phyloP scores from a whole-genome alignment of 2,797 vertebrate species.

The Muscicapa comitata region DNA sequence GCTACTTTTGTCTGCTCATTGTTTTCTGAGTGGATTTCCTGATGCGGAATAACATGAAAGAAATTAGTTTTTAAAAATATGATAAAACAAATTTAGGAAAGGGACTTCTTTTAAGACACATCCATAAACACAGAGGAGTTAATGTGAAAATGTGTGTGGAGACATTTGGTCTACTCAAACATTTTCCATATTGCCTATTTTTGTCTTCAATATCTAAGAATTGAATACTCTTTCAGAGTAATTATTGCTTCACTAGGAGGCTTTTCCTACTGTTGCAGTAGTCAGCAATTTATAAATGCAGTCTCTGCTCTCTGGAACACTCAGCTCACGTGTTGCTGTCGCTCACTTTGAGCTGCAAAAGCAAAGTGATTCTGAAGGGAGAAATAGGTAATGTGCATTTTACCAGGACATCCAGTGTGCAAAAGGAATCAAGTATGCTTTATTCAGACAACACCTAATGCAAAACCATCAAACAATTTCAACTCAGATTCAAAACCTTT shows the following conservation, averaged over 20 bases:
- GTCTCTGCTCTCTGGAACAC: conserved; percentile 7
- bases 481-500: conserved; percentile 6
- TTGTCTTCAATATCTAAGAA: not conserved
- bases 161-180: not conserved
- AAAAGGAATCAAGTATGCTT: conserved; percentile 48
- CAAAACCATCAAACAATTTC: conserved; percentile 27
- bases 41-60: not conserved
- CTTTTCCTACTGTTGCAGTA: not conserved
- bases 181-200: not conserved
- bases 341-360: conserved; percentile 38
- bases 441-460: conserved; percentile 31
- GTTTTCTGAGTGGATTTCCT: not conserved
- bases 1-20: not conserved
- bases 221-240: not conserved
- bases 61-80: not conserved
- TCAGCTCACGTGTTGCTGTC: not conserved
- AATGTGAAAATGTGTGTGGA: not conserved
- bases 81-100: not conserved
- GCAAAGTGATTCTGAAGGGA: conserved; percentile 30
- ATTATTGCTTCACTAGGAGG: conserved; percentile 2
- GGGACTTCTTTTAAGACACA: not conserved
- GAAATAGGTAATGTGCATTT: not conserved
- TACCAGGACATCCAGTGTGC: conserved; percentile 15
- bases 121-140: not conserved
- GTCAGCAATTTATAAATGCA: conserved; percentile 14